Percentiles rank a stretch among this genome's conserved stretches.
Evolutionary conservation across 2,888 invertebrate genomes (phyloP).

Genomic region (Lymantria dispar): DNA sequence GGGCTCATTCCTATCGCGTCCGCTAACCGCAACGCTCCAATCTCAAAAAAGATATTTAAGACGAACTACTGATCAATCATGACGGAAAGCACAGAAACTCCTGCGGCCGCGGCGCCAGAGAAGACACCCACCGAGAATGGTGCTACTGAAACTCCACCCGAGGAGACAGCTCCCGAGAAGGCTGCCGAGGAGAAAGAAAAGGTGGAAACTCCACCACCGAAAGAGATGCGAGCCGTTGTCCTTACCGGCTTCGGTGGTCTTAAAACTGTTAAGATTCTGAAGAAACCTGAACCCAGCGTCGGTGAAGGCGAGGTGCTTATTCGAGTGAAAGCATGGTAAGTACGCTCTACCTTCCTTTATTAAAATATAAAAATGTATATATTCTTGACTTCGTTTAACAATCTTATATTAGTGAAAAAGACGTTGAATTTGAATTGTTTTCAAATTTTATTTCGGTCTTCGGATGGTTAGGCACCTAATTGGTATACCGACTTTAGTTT

Average conservation of each 20-base stretch:
- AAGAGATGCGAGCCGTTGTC: conserved; percentile 93
- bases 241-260: conserved; percentile 93
- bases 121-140: conserved; percentile 82
- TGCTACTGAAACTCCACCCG: conserved; percentile 71
- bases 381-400: neutral
- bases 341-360: conserved; percentile 29
- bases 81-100: conserved; percentile 79
- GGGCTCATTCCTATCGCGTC: conserved; percentile 68
- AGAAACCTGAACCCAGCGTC: conserved; percentile 88
- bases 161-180: conserved; percentile 77
- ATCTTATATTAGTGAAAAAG: neutral
- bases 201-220: conserved; percentile 82
- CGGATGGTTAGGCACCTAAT: no score
- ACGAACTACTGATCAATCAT: conserved; percentile 48
- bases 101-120: conserved; percentile 78
- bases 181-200: conserved; percentile 78
- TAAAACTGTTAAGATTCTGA: conserved; percentile 91
- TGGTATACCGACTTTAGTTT: no score
- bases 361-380: neutral
- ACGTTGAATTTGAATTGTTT: conserved; percentile 6
- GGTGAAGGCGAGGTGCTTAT: conserved; percentile 90
- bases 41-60: conserved; percentile 39
- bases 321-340: conserved; percentile 93
- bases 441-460: neutral
- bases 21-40: conserved; percentile 59